Evolutionary conservation across 2,888 invertebrate species (phyloP).

Genomic region (Germaria angustata): DNA sequence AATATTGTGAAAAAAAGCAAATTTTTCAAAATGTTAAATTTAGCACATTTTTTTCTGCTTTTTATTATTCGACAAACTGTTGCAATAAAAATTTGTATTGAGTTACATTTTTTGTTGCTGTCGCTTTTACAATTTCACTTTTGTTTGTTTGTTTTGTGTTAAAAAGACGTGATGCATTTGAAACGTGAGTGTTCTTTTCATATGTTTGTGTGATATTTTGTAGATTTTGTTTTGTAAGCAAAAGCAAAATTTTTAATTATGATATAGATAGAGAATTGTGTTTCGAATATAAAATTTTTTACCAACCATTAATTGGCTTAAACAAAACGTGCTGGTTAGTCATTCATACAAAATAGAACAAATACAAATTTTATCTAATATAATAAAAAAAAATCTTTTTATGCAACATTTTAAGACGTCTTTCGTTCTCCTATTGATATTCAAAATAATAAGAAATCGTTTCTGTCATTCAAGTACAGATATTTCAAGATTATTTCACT

Average conservation of each 20-base stretch:
- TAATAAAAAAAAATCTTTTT: no score
- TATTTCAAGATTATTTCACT: no score
- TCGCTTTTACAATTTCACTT: background rate
- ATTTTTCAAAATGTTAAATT: background rate
- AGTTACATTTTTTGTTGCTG: slow-evolving; percentile 13
- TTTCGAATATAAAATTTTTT: background rate
- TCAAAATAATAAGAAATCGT: no score
- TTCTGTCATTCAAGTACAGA: no score
- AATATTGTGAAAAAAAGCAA: background rate
- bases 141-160: background rate
- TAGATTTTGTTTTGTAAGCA: background rate
- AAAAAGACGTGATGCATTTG: slow-evolving; percentile 33
- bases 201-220: background rate
- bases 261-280: background rate
- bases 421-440: no score
- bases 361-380: no score
- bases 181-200: slow-evolving; percentile 4
- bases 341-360: background rate
- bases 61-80: slow-evolving; percentile 47
- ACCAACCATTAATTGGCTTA: background rate
- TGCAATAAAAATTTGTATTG: slow-evolving; percentile 36
- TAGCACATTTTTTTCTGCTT: background rate
- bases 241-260: slow-evolving; percentile 7
- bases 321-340: background rate
- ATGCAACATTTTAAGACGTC: no score